These are phyloP conservation scores for Nycticebus coucang DNA, from an alignment of 2,113 vertebrate genomes.

Conservation along the genomic window DNA sequence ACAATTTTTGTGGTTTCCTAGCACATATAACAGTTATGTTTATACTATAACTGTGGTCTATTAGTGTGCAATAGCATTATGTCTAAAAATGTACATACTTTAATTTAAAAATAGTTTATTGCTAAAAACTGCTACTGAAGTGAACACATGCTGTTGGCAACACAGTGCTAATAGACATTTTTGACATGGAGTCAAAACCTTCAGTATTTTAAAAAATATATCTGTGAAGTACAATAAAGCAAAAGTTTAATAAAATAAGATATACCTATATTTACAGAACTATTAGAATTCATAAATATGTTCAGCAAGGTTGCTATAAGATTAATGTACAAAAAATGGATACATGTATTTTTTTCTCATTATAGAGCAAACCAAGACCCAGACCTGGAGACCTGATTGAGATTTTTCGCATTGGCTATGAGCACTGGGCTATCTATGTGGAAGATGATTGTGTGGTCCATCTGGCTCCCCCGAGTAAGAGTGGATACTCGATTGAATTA, in stretches of 20 bases:
- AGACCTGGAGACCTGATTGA: constrained; percentile 83
- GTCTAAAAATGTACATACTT: not conserved
- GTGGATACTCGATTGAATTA: not conserved
- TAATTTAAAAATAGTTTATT: not conserved
- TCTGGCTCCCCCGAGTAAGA: constrained; percentile 78
- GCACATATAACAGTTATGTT: not conserved
- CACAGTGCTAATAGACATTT: not conserved
- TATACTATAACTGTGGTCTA: not conserved
- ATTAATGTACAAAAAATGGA: not conserved
- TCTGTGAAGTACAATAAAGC: not conserved
- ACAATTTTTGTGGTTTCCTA: not conserved
- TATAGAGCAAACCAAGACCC: constrained; percentile 63
- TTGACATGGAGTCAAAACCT: not conserved
- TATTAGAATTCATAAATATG: not conserved
- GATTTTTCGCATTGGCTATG: constrained; percentile 79
- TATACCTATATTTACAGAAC: not conserved
- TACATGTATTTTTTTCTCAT: not conserved
- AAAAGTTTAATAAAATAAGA: not conserved
- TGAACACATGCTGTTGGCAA: not conserved
- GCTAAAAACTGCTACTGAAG: not conserved
- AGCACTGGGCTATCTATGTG: constrained; percentile 83
- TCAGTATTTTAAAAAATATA: not conserved
- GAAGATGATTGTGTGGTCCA: constrained; percentile 82
- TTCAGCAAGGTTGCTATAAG: not conserved
- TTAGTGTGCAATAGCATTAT: not conserved